Conservation (phyloP, 2,797 vertebrate species). For the Gallirallus australis region DNA sequence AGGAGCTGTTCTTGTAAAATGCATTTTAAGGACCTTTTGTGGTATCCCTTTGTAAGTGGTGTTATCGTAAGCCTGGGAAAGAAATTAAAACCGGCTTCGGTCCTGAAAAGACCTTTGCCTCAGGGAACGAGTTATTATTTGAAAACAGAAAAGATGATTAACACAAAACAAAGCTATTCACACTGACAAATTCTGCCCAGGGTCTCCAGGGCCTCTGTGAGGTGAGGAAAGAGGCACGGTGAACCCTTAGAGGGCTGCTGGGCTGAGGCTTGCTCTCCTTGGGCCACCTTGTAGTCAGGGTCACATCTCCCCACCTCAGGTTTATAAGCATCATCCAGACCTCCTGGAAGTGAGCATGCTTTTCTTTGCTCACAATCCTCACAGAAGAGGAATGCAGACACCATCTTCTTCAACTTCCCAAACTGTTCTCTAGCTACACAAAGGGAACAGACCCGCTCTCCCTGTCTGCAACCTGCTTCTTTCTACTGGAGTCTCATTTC, state of each 20-base stretch:
- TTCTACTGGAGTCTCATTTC: background rate
- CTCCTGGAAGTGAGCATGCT: rapidly evolving
- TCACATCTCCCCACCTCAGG: rapidly evolving
- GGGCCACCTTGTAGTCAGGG: background rate
- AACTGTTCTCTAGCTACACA: background rate
- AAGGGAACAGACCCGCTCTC: background rate
- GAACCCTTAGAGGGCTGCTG: background rate
- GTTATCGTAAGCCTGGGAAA: background rate
- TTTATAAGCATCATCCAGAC: background rate
- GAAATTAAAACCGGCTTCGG: background rate
- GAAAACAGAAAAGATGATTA: background rate
- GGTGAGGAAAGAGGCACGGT: background rate
- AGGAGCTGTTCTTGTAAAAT: background rate
- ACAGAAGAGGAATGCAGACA: rapidly evolving
- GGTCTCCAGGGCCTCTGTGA: background rate
- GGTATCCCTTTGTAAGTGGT: background rate
- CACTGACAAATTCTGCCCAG: background rate
- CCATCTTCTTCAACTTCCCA: background rate
- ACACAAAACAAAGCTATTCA: background rate
- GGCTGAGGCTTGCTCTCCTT: background rate
- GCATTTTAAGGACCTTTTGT: background rate
- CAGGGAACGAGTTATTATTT: background rate
- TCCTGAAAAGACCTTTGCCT: background rate
- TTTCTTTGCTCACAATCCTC: background rate
- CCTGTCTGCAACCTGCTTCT: background rate